phyloP scores from a whole-genome alignment of 2,888 invertebrate genomes.

The Steinernema carpocapsae region DNA sequence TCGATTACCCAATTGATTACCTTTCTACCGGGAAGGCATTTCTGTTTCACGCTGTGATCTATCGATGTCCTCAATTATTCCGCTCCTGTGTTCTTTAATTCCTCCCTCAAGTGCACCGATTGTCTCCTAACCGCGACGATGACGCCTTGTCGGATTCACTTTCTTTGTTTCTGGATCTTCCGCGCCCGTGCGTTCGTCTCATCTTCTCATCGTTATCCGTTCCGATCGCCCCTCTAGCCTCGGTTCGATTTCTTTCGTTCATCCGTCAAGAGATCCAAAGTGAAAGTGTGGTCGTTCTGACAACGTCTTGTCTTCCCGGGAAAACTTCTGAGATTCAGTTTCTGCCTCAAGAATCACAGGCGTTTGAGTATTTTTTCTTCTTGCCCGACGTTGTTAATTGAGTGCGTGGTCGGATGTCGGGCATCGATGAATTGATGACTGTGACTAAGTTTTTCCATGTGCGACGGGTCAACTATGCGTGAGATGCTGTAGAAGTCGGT shows the following conservation, averaged over 20 bases:
- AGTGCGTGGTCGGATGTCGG: constrained; percentile 5
- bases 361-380: background rate
- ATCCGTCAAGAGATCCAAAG: constrained; percentile 6
- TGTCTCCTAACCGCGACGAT: constrained; percentile 28
- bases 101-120: constrained; percentile 30
- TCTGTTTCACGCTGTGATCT: constrained; percentile 28
- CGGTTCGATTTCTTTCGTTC: constrained; percentile 3
- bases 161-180: constrained; percentile 34
- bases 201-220: constrained; percentile 35
- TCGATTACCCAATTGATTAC: background rate
- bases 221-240: constrained; percentile 26
- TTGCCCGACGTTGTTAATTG: background rate
- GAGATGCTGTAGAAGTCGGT: constrained; percentile 24
- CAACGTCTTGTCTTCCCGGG: background rate
- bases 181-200: constrained; percentile 17
- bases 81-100: constrained; percentile 18
- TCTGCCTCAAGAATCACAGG: background rate
- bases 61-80: constrained; percentile 25
- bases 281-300: background rate
- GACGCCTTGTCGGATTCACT: constrained; percentile 33
- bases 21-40: background rate
- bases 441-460: constrained; percentile 26
- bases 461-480: constrained; percentile 31
- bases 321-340: background rate
- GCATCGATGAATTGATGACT: constrained; percentile 24